Conservation (phyloP, 2,113 vertebrate genomes). For the Isurus oxyrinchus region DNA sequence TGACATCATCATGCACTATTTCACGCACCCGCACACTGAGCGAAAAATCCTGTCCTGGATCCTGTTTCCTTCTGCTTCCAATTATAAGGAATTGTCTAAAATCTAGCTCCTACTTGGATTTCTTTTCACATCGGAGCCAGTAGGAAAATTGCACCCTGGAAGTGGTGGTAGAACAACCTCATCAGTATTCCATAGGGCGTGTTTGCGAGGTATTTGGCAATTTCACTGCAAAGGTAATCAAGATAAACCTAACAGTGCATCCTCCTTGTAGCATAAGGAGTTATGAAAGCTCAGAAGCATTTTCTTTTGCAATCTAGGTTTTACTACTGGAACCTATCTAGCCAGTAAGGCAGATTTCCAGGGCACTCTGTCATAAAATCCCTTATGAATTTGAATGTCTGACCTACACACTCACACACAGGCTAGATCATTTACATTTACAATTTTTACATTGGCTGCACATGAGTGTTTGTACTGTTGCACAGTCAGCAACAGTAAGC, state of each 20-base stretch:
- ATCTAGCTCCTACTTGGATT: not conserved
- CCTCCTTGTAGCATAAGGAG: not conserved
- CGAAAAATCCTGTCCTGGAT: too few species aligned
- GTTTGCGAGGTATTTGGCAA: not conserved
- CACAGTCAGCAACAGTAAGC: not conserved
- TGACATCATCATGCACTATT: too few species aligned
- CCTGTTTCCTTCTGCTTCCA: not conserved
- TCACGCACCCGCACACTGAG: too few species aligned
- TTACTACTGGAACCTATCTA: not conserved
- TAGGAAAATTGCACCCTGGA: not conserved
- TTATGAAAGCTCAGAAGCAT: not conserved
- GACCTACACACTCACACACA: not conserved
- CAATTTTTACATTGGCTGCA: not conserved
- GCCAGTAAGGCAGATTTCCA: not conserved
- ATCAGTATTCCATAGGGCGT: too few species aligned
- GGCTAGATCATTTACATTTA: not conserved
- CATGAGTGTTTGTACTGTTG: not conserved
- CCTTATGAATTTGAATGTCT: not conserved
- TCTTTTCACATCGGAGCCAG: not conserved
- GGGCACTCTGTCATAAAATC: not conserved
- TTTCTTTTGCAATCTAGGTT: not conserved
- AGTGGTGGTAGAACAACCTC: not conserved
- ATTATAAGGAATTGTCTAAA: not conserved
- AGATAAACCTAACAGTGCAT: not conserved
- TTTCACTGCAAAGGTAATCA: not conserved